A percentile compares a stretch with the other conserved stretches of the same genome.
Conservation (phyloP, 1,140 invertebrate species). For the Lordiphosa clarofinis region DNA sequence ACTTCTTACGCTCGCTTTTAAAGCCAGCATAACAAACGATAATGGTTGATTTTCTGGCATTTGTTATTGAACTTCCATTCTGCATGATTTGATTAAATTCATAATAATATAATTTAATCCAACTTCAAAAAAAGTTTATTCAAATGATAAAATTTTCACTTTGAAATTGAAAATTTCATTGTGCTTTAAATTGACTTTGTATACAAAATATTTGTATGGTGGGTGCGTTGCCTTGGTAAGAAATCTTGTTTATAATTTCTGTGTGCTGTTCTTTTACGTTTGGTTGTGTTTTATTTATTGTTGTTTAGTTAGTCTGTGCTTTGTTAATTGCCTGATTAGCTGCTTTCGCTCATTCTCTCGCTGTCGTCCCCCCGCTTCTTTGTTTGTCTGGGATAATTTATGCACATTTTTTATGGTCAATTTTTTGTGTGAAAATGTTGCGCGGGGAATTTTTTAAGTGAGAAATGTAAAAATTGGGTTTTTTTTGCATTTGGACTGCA, state of each 20-base stretch:
- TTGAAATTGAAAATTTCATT: not conserved
- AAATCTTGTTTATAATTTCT: constrained; percentile 4
- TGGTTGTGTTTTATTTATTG: constrained; percentile 13
- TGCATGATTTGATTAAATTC: too few species aligned
- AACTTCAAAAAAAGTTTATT: too few species aligned
- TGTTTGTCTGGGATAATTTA: constrained; percentile 27
- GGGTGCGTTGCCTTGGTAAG: not conserved
- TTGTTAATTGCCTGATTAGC: constrained; percentile 48
- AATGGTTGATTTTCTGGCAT: too few species aligned
- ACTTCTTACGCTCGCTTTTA: too few species aligned
- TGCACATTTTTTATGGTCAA: constrained; percentile 7
- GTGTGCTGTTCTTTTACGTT: constrained; percentile 21
- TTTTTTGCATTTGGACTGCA: constrained; percentile 17
- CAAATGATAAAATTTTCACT: too few species aligned
- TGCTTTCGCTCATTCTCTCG: constrained; percentile 23
- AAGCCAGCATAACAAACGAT: too few species aligned
- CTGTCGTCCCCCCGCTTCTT: constrained; percentile 22
- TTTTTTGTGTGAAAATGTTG: too few species aligned
- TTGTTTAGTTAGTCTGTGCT: constrained; percentile 24
- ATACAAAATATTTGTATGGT: not conserved
- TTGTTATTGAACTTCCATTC: too few species aligned
- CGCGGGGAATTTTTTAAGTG: constrained; percentile 1
- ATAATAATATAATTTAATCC: too few species aligned
- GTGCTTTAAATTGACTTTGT: constrained; percentile 1
- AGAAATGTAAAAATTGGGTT: constrained; percentile 5